Percentiles rank a stretch among this genome's conserved stretches.
These are phyloP conservation scores for Piaya cayana DNA, from an alignment of 2,113 vertebrate species.

Conservation along the genomic window DNA sequence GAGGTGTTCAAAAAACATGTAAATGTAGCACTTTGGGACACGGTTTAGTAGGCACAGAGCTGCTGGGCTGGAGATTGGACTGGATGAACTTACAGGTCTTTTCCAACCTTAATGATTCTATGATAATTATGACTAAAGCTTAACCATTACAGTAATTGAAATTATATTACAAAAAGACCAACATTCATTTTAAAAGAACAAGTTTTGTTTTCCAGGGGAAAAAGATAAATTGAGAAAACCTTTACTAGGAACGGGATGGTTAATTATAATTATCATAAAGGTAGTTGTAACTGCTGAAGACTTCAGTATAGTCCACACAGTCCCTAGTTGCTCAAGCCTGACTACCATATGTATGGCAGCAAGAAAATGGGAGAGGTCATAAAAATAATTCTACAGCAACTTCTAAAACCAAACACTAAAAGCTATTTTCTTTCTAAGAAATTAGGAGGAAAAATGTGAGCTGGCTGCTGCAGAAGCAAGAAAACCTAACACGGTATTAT, in stretches of 20 bases:
- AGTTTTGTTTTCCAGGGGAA: background rate
- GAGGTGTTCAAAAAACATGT: no score
- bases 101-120: no score
- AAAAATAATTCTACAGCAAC: conserved; percentile 8
- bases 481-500: background rate
- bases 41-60: no score
- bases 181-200: background rate
- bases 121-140: background rate
- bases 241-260: background rate
- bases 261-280: background rate
- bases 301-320: background rate
- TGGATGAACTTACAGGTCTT: no score
- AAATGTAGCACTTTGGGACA: no score
- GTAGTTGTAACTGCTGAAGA: background rate
- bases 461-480: conserved; percentile 25
- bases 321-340: background rate
- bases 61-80: no score
- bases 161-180: background rate
- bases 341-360: background rate
- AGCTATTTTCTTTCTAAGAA: background rate
- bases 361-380: background rate
- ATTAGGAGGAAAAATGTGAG: background rate
- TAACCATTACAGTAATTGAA: background rate
- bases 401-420: background rate
- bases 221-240: background rate